Conservation (phyloP, 53 echinoderm and acorn worm genomes). For the Patiria pectinifera region DNA sequence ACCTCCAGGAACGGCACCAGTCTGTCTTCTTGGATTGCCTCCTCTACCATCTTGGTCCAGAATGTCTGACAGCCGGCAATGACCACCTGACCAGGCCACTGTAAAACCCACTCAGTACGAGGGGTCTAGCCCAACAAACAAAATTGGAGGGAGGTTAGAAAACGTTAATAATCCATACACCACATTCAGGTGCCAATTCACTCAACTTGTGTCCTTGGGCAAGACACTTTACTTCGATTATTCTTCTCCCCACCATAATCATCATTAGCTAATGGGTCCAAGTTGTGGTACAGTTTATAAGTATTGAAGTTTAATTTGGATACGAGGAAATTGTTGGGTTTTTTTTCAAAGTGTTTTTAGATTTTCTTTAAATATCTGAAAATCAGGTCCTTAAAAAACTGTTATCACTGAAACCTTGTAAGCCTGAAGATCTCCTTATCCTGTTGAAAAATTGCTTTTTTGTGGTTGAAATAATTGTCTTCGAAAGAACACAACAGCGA, state of each 20-base stretch:
- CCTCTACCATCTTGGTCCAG: constrained; percentile 98
- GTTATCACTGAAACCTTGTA: no score
- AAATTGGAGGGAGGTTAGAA: neutral
- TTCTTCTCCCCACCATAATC: neutral
- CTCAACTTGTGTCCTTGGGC: neutral
- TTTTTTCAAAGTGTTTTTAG: no score
- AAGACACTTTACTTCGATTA: neutral
- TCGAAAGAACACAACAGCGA: no score
- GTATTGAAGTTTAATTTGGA: no score
- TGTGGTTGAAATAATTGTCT: neutral
- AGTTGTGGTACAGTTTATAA: no score
- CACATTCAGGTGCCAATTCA: neutral
- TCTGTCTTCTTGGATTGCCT: constrained; percentile 80
- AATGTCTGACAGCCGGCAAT: constrained; percentile 97
- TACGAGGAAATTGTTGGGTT: no score
- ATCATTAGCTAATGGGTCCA: neutral
- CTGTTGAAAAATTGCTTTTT: neutral
- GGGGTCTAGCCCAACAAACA: constrained; percentile 58
- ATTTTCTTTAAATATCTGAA: no score
- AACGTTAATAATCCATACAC: neutral
- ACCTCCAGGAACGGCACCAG: constrained; percentile 74
- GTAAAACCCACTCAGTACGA: constrained; percentile 94
- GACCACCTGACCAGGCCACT: constrained; percentile 99
- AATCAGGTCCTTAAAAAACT: no score
- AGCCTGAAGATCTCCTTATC: no score